Evolutionary conservation across 2,113 vertebrate species (phyloP), one percentile per base, ranked within the genome.

Genomic region (Numida meleagris): DNA sequence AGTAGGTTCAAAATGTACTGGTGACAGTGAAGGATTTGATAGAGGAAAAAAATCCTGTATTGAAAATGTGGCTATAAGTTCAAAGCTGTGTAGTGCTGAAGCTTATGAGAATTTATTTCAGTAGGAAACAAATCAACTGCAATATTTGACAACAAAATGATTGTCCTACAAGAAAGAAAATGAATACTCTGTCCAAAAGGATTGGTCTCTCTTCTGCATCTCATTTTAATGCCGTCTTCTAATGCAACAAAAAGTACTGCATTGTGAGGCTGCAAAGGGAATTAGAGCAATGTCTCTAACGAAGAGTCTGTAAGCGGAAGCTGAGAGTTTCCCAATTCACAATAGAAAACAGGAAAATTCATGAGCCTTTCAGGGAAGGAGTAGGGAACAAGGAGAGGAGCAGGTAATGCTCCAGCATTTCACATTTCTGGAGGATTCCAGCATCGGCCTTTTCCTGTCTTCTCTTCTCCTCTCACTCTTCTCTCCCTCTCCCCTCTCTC

Each of bases 1-100:
- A 84, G 92, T 13, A 93, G 62, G 61, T 94, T 96, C 77, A 96
- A 91, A 79, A 66, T 21, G 65, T 92, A 90, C 18, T 51, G 94
- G 38, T 86, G 67, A 25, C 51, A 91, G 45, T 65, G 86, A 93
- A 97, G 74, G 43, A 33, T 77, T 29, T 50, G 36, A 36, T 89
- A 88, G 24, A 40, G 25, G 33, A 58, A 58, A 82, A 86, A 85
- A 59, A 10, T 76, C 77, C 46, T 89, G 8, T 67, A 40, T 57
- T 86, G 62, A 88, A 73, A 55, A 29, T 45, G 38, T 73, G 42
- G 38, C 36, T 82, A 0, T 46, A 74, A 83, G 42, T 86, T 75
- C 45, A 58, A 63, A 11, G 2, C 25, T 83, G 33, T 21, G 88
- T 87, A 53, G 55, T 67, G 42, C 40, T 74, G 83, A 85, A n/a